Conservation (phyloP, 1,140 invertebrate species). For the Lasioglossum baleicum region DNA sequence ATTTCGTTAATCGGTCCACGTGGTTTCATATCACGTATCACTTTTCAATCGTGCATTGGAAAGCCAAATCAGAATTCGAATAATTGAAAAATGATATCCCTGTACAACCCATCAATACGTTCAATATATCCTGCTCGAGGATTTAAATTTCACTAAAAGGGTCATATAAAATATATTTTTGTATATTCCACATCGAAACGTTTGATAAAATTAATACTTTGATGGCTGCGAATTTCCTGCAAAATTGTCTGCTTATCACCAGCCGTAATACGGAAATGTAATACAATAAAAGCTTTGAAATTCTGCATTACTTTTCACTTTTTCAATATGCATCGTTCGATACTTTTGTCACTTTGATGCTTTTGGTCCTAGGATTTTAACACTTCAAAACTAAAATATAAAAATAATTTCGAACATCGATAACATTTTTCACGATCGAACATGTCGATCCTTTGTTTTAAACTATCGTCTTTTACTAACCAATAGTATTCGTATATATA, state of each 20-base stretch:
- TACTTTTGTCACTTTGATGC: too few relatives aligned
- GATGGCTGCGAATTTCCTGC: not conserved
- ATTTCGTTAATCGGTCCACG: conserved; percentile 64
- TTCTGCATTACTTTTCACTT: too few relatives aligned
- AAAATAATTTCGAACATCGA: too few relatives aligned
- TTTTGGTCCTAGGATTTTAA: too few relatives aligned
- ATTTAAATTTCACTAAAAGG: not conserved
- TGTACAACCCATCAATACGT: conserved; percentile 8
- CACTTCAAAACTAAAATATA: too few relatives aligned
- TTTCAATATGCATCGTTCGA: too few relatives aligned
- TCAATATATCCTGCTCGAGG: not conserved
- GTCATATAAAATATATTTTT: not conserved
- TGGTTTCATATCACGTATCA: conserved; percentile 62
- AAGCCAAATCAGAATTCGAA: conserved; percentile 35
- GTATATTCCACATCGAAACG: not conserved
- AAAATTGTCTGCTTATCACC: not conserved
- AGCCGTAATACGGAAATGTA: too few relatives aligned
- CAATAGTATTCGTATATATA: too few relatives aligned
- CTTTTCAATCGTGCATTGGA: conserved; percentile 33
- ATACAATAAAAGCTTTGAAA: not conserved
- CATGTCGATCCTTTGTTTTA: too few relatives aligned
- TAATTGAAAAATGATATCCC: conserved; percentile 51
- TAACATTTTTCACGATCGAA: too few relatives aligned
- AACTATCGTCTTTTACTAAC: too few relatives aligned
- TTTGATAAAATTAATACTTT: conserved; percentile 3